A percentile compares a stretch with the other conserved stretches of the same genome.
Evolutionary conservation across 2,797 vertebrate species (phyloP).

Genomic region (Sebastes goodei): DNA sequence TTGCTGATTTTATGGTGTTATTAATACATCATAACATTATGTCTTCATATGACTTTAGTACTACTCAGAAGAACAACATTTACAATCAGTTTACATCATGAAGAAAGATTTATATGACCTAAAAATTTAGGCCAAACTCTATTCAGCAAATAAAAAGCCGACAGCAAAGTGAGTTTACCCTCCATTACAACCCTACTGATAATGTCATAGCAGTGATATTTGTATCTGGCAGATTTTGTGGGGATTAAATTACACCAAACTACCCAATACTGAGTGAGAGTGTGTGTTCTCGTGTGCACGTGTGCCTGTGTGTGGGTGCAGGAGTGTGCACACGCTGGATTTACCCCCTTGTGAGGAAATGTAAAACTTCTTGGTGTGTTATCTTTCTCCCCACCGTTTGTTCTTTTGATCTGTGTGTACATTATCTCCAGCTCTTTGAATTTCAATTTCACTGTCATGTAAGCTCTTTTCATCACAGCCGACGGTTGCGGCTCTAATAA

Average conservation of each 20-base stretch:
- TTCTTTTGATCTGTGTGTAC: conserved; percentile 90
- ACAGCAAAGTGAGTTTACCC: neutral
- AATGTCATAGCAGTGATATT: conserved; percentile 5
- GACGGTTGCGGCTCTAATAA: conserved; percentile 86
- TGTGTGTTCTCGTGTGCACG: conserved; percentile 1
- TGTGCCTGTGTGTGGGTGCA: neutral
- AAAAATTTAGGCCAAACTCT: neutral
- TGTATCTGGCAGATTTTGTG: conserved; percentile 15
- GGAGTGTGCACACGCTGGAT: conserved; percentile 34
- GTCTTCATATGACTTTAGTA: neutral
- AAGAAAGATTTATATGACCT: neutral
- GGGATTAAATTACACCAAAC: conserved; percentile 34
- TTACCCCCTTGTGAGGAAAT: conserved; percentile 77
- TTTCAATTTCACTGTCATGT: conserved; percentile 88
- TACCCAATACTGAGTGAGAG: conserved; percentile 24
- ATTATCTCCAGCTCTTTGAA: conserved; percentile 87
- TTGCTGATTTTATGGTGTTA: neutral
- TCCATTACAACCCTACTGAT: conserved; percentile 1
- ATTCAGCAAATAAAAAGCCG: neutral
- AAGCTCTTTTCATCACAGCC: conserved; percentile 85
- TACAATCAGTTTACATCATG: neutral
- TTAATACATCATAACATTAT: neutral
- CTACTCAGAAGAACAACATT: conserved; percentile 7
- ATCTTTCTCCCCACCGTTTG: conserved; percentile 82
- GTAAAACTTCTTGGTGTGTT: conserved; percentile 81